These are phyloP conservation scores for Grantiella picta DNA, from an alignment of 2,113 vertebrate species.

Conservation along the genomic window DNA sequence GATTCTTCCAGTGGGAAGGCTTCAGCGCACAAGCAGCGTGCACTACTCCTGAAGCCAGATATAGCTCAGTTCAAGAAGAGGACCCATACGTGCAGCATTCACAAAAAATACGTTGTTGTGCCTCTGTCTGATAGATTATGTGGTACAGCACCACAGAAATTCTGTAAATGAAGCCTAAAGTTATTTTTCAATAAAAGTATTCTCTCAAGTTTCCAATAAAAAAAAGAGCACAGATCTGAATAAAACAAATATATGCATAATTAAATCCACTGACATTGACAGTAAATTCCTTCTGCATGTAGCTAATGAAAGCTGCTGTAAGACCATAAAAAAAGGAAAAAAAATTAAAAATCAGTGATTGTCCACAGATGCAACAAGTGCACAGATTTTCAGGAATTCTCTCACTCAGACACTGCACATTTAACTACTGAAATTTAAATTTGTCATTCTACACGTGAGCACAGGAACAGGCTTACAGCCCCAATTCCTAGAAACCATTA, in stretches of 20 bases:
- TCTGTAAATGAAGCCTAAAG: not conserved
- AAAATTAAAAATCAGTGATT: not conserved
- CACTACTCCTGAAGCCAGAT: not conserved
- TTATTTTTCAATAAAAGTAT: not conserved
- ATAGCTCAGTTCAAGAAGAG: not conserved
- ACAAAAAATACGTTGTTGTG: not conserved
- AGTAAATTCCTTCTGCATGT: not conserved
- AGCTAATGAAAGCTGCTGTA: not conserved
- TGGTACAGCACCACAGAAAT: not conserved
- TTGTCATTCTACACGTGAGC: not conserved
- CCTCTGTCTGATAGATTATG: not conserved
- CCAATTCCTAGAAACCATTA: not conserved
- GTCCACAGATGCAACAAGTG: not conserved
- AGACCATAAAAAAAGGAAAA: not conserved
- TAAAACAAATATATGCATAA: not conserved
- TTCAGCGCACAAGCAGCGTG: not conserved
- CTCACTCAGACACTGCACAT: not conserved
- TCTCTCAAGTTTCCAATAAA: not conserved
- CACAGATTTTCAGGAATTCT: not conserved
- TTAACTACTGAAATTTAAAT: not conserved
- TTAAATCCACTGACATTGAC: not conserved
- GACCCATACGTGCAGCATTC: not conserved
- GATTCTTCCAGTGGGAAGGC: not conserved
- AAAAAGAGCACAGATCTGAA: not conserved
- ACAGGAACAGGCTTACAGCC: not conserved